phyloP scores from a whole-genome alignment of 2,797 vertebrate species.

The Megaceryle alcyon region DNA sequence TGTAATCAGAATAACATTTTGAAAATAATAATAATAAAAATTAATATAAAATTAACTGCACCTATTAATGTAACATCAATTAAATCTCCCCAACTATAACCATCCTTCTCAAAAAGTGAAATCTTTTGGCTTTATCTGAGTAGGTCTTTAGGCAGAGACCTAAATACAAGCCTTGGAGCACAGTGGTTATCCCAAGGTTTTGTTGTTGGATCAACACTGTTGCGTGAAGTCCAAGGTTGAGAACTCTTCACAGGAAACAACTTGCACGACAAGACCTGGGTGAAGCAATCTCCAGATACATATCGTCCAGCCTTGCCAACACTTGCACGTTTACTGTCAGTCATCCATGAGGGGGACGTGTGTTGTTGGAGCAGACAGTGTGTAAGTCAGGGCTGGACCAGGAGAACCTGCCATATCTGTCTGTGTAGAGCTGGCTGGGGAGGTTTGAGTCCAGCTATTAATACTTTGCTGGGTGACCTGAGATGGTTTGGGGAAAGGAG shows the following conservation, averaged over 20 bases:
- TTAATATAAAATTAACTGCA: background rate
- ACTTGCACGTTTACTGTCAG: background rate
- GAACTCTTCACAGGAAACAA: background rate
- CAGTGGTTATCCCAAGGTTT: background rate
- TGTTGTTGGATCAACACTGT: constrained; percentile 8
- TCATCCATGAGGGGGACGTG: background rate
- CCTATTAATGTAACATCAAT: background rate
- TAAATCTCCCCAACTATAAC: background rate
- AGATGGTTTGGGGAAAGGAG: background rate
- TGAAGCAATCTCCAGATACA: background rate
- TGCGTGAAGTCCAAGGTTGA: background rate
- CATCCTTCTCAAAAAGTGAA: background rate
- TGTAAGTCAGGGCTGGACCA: background rate
- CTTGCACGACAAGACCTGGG: background rate
- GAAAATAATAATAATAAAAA: background rate
- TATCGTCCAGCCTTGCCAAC: background rate
- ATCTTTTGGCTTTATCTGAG: background rate
- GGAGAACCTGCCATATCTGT: constrained; percentile 6
- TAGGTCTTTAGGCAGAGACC: background rate
- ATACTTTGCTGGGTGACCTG: background rate
- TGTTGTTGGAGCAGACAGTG: background rate
- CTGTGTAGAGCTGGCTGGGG: background rate
- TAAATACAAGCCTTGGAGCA: background rate
- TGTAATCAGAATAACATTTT: background rate
- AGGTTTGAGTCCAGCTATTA: background rate